Evolutionary conservation across 2,888 invertebrate species (phyloP), one percentile per base, ranked within the genome.

Genomic region (Acleris cristana): DNA sequence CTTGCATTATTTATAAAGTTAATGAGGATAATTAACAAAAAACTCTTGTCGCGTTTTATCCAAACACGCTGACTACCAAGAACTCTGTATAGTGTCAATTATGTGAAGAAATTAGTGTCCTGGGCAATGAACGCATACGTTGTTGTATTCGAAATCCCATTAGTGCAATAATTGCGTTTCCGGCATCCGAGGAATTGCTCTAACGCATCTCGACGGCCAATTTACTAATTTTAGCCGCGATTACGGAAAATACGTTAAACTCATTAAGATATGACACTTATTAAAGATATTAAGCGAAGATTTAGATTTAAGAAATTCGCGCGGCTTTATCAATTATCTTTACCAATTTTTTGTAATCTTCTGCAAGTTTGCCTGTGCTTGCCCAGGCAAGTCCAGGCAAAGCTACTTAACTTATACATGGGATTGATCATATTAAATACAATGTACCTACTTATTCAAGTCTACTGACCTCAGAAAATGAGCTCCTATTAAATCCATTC

Each of bases 401-500:
- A 34, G 34, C 34, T 34, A 12, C 34, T 12, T 34, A 40, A 40
- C 14, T 40, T 40, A 40, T 40, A 40, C 4, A 40, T 6, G 14
- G 4, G 14, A 14, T 40, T 14, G 12, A 40, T 40, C 12, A 14
- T 12, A 14, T 40, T 40, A 14, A 14, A 4, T 40, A 40, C 34
- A 34, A 12, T 14, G 14, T 40, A 30, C 30, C 21, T 21, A 21
- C 21, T 3, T 21, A 40, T 40, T 44, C 23, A 44, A 44, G 56
- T 56, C 16, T 56, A 56, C 16, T 56, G 44, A 14, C 21, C 21
- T 56, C 21, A 44, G 21, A 54, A 52, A 26, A 57, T 34, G 61
- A 45, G 19, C 48, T 52, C 23, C 45, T 49, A 64, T 59, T 68
- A 59, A 55, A 64, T 59, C 21, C 30, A 64, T 61, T 56, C 62